These are phyloP conservation scores for Oncorhynchus mykiss DNA, from an alignment of 2,113 vertebrate genomes.

Conservation along the genomic window DNA sequence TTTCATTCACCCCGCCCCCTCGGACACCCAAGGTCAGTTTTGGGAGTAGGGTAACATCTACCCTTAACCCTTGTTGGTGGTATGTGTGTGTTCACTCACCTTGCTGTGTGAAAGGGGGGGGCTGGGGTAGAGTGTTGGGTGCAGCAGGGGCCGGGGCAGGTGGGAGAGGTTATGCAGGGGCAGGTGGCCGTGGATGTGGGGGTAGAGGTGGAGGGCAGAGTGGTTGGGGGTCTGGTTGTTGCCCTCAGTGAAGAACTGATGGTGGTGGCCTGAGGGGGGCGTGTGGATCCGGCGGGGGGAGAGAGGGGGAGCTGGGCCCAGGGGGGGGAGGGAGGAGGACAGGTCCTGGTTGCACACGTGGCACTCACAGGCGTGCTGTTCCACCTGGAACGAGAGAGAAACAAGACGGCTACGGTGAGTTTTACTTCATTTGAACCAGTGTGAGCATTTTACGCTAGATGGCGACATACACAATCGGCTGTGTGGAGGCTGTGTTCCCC, in stretches of 20 bases:
- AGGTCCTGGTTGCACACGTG: slow-evolving; percentile 94
- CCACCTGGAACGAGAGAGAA: slow-evolving; percentile 70
- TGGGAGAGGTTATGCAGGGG: slow-evolving; percentile 90
- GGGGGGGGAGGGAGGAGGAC: slow-evolving; percentile 74
- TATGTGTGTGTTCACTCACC: slow-evolving; percentile 70
- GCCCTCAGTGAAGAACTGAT: slow-evolving; percentile 89
- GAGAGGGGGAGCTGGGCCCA: slow-evolving; percentile 77
- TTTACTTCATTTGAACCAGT: background rate
- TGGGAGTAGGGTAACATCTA: no score
- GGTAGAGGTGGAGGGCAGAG: slow-evolving; percentile 94
- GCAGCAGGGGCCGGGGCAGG: slow-evolving; percentile 89
- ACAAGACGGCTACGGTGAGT: background rate
- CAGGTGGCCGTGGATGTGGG: slow-evolving; percentile 96
- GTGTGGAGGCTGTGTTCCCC: no score
- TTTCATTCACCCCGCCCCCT: background rate
- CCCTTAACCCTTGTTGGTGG: slow-evolving; percentile 42
- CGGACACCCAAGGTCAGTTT: no score
- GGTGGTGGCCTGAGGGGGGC: slow-evolving; percentile 63
- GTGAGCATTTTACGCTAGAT: no score
- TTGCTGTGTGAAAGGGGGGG: slow-evolving; percentile 92
- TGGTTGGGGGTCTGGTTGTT: slow-evolving; percentile 87
- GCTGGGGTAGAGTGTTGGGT: slow-evolving; percentile 91
- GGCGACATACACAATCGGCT: no score
- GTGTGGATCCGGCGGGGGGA: slow-evolving; percentile 81
- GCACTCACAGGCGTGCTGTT: slow-evolving; percentile 91